phyloP scores from a whole-genome alignment of 1,140 invertebrate genomes.

The Reticulitermes speratus region DNA sequence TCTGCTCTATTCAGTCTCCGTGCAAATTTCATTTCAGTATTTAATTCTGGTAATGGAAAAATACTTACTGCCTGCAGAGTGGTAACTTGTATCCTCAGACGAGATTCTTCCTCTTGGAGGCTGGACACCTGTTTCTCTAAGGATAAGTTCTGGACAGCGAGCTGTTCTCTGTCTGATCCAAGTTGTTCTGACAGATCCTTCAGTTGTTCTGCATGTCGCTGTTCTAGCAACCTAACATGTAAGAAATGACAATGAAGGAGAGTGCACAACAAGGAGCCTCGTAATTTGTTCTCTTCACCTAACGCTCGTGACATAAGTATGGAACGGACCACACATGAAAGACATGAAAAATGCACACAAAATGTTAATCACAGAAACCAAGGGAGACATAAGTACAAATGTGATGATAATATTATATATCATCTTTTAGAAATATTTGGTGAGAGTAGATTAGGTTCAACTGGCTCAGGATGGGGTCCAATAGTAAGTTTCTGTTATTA shows the following conservation, averaged over 20 bases:
- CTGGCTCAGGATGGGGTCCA: background rate
- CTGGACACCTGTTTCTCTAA: conserved; percentile 57
- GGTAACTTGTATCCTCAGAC: conserved; percentile 54
- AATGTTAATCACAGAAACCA: too few relatives aligned
- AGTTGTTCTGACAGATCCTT: conserved; percentile 66
- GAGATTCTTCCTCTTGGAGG: conserved; percentile 56
- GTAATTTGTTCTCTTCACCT: background rate
- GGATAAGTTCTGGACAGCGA: conserved; percentile 52
- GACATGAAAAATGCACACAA: too few relatives aligned
- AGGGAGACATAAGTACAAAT: too few relatives aligned
- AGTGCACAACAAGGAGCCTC: background rate
- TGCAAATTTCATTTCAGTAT: too few relatives aligned
- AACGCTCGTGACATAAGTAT: too few relatives aligned
- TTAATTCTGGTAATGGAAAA: conserved; percentile 35
- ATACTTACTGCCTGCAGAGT: conserved; percentile 45
- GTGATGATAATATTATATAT: too few relatives aligned
- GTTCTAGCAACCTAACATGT: conserved; percentile 63
- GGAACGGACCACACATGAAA: too few relatives aligned
- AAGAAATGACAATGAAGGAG: background rate
- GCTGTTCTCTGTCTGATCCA: conserved; percentile 67
- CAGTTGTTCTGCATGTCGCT: conserved; percentile 70
- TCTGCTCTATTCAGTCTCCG: too few relatives aligned
- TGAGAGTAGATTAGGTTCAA: background rate
- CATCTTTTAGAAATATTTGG: too few relatives aligned
- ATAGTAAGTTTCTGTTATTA: too few relatives aligned